Base-by-base conservation (phyloP, 2,888 invertebrate species). In the Acrocyrtus sp. region DNA sequence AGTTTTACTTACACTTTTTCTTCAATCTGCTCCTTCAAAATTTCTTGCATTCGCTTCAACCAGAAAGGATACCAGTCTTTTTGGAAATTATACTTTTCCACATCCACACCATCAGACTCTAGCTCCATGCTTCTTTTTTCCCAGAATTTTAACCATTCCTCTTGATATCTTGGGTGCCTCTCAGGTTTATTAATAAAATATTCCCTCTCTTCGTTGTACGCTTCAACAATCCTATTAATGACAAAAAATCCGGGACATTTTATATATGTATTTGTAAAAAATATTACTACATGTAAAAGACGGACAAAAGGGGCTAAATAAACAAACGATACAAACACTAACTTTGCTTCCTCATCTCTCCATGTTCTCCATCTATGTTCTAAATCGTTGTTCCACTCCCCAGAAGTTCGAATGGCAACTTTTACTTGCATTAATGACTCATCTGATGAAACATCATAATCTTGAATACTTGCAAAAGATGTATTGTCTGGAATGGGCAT, bases 81-180 rank as follows among this genome's bases (percentile, higher is more conserved):
- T 81, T 94, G 94, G 83, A 93, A 95, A 82, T 95, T 94, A 83
- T 94, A 90, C 77, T 90, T 90, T 34, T 90, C 87, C 0, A 92
- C 90, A 83, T 95, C 93, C 83, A 90, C 89, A 56, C 90, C 90
- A 83, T 89, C 89, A 86, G 87, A 85, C 48, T 74, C 74, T 60
- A 93, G 85, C 84, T 93, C 92, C 83, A 92, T 92, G 83, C 92
- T 93, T 1, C 93, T 89, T 10, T 88, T 87, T 83, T 93, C 93
- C 94, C 94, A 95, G 83, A 94, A 94, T 83, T 90, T 90, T 83
- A 94, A 94, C 95, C 95, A 95, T 83, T 95, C 95, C 53, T 93
- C 92, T 0, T 92, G 91, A 83, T 95, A 95, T 2, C 91, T 87
- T 0, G 94, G 94, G 85, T 95, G 94, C 79, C 93, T 94, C 83